phyloP scores from a whole-genome alignment of 2,797 vertebrate species.

The Ara ararauna region DNA sequence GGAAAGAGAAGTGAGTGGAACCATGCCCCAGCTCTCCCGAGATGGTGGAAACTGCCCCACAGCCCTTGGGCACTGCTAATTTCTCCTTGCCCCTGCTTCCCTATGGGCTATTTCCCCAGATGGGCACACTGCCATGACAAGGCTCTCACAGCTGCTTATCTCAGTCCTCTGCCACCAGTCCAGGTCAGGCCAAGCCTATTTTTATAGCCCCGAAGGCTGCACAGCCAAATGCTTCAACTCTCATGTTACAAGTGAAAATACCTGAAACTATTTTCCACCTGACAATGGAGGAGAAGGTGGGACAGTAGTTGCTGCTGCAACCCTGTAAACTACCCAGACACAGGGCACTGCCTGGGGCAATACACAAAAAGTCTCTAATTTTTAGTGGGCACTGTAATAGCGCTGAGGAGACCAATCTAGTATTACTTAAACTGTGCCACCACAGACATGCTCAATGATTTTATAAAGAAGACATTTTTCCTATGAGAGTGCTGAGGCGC shows the following conservation, averaged over 20 bases:
- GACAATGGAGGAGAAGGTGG: neutral
- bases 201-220: neutral
- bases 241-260: slow-evolving; percentile 10
- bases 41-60: fast-evolving
- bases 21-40: fast-evolving
- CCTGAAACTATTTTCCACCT: slow-evolving; percentile 13
- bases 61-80: neutral
- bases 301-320: neutral
- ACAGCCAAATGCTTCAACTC: slow-evolving; percentile 16
- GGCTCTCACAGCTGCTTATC: slow-evolving; percentile 40
- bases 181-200: neutral
- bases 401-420: fast-evolving
- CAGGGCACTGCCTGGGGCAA: neutral
- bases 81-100: neutral
- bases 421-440: neutral
- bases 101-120: neutral
- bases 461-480: neutral
- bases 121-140: neutral
- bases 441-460: neutral
- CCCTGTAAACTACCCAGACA: neutral
- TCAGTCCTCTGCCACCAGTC: neutral
- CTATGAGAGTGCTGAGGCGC: neutral
- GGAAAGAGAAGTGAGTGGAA: neutral
- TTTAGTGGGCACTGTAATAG: neutral
- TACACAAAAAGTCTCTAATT: neutral